Evolutionary conservation across 2,888 invertebrate species (phyloP), one percentile per base, ranked within the genome.

Genomic region (Galerucella calmariensis): DNA sequence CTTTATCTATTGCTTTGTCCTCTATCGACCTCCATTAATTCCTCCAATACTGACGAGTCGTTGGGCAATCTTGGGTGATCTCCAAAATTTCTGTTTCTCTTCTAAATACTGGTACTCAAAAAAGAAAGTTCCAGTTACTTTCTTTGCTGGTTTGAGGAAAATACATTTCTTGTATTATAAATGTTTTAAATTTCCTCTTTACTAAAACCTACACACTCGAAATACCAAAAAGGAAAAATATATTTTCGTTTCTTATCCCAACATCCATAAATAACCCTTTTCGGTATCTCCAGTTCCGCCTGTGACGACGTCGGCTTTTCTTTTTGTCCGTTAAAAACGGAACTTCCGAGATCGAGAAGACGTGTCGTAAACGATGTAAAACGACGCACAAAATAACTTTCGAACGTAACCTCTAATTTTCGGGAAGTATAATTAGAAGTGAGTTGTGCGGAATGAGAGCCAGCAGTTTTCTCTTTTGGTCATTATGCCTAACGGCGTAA

Each of bases 391-490:
- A 62, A 69, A 46, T 48, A 69, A 69, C 51, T 59, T 69, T 69
- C 68, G 48, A 44, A n/a, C 4, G 61, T 24, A 58, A 24, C 61
- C 61, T 61, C 48, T 61, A 69, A 61, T 69, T 63, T 68, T 53
- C 35, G 51, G 62, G 46, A 16, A 69, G 69, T 69, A 69, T 69
- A 69, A 69, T 69, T 69, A 69, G 69, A 69, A 62, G 46, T 51
- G 69, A 69, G 24, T 48, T 69, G 20, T 61, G 48, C 69, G 48
- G 69, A 69, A 69, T 69, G 69, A 46, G 46, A 69, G 69, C 59
- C 69, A 61, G 20, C 51, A 35, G 27, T 41, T 62, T 69, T 62
- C 48, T 24, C 6, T 69, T 62, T 69, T 62, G 51, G 69, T 35
- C 27, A 62, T 69, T 69, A 69, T 62, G 35, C 41, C 41, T 62